A percentile compares a stretch with the other conserved stretches of the same genome.
Conservation (phyloP, 2,888 invertebrate genomes). For the Smittia sp. region DNA sequence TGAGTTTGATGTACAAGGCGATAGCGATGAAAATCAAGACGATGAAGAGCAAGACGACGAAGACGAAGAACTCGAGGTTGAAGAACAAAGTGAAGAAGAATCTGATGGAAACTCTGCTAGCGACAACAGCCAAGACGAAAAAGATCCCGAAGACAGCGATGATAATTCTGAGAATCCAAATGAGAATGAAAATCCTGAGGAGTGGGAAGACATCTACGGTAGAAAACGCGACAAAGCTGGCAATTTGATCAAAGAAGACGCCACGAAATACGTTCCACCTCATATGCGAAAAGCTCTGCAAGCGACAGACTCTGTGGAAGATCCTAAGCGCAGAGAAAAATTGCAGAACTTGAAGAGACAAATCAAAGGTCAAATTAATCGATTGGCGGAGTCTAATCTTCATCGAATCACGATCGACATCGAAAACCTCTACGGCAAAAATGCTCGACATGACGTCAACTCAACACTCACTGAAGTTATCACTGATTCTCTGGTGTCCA, state of each 20-base stretch:
- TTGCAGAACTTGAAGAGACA: constrained; percentile 69
- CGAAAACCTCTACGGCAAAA: constrained; percentile 73
- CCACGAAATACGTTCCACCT: constrained; percentile 77
- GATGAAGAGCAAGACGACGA: constrained; percentile 42
- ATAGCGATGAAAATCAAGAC: constrained; percentile 43
- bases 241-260: constrained; percentile 64
- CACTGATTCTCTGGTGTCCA: constrained; percentile 64
- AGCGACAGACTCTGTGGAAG: constrained; percentile 48
- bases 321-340: constrained; percentile 57
- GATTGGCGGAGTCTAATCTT: constrained; percentile 83
- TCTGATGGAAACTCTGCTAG: too few species aligned
- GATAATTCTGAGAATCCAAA: constrained; percentile 24
- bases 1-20: constrained; percentile 40
- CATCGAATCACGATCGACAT: constrained; percentile 76
- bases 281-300: constrained; percentile 63
- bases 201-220: constrained; percentile 93
- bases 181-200: constrained; percentile 43
- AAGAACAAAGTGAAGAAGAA: too few species aligned
- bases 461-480: constrained; percentile 69
- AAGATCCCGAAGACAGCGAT: constrained; percentile 40
- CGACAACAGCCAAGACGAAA: not conserved
- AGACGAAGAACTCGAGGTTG: not conserved
- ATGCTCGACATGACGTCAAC: constrained; percentile 82
- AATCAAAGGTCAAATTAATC: constrained; percentile 83
- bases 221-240: constrained; percentile 78